Conservation (phyloP, 2,797 vertebrate species). For the Mustela erminea region DNA sequence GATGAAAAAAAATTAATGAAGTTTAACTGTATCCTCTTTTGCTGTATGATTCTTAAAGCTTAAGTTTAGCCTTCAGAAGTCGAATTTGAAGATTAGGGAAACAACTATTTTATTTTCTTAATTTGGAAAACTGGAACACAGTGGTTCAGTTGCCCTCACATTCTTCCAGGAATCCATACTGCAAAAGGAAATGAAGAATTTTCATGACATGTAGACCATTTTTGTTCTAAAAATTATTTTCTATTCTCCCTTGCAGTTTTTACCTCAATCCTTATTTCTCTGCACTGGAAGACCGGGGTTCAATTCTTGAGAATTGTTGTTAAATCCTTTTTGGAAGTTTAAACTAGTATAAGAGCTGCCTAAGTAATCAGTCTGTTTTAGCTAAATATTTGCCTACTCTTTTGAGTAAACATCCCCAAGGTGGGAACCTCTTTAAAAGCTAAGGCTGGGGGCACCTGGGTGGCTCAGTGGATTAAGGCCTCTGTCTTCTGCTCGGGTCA, state of each 20-base stretch:
- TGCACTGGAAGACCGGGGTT: not conserved
- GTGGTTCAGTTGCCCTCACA: slow-evolving; percentile 15
- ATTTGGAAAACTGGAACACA: slow-evolving; percentile 58
- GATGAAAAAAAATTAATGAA: not conserved
- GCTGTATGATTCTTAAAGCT: not conserved
- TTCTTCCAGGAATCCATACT: slow-evolving; percentile 43
- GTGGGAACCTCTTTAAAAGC: not conserved
- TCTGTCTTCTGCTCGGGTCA: no score
- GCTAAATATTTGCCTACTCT: not conserved
- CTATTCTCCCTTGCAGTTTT: not conserved
- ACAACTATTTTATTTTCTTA: slow-evolving; percentile 54
- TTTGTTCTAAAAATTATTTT: slow-evolving; percentile 42
- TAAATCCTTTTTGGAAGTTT: not conserved
- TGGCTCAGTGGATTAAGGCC: no score
- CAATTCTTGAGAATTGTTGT: not conserved
- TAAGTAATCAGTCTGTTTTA: not conserved
- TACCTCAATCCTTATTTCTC: not conserved
- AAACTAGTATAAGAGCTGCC: not conserved
- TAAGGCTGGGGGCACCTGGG: not conserved
- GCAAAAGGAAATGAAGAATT: slow-evolving; percentile 59
- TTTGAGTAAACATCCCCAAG: not conserved
- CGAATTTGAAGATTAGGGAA: slow-evolving; percentile 53
- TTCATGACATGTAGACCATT: slow-evolving; percentile 2
- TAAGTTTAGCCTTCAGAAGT: slow-evolving; percentile 45
- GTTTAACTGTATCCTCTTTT: not conserved